Evolutionary conservation across 1,140 invertebrate genomes (phyloP).

Genomic region (Chironomus striatipennis): DNA sequence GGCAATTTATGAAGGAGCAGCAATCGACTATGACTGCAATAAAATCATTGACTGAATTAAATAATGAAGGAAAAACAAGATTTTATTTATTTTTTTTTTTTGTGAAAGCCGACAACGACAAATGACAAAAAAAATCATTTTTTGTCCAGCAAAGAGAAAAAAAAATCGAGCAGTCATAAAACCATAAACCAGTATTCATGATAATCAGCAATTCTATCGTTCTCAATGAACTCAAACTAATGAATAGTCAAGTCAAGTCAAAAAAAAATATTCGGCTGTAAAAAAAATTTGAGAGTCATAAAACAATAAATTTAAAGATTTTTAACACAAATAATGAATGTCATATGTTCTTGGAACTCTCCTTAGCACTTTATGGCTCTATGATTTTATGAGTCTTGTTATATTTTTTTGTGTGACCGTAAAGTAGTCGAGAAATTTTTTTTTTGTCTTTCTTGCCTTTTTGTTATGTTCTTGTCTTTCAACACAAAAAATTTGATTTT

Average conservation of each 20-base stretch:
- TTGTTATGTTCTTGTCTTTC: neutral
- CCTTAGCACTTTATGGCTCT: slow-evolving; percentile 5
- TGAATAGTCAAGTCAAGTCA: neutral
- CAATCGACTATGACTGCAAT: neutral
- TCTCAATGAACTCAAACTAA: neutral
- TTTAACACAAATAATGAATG: slow-evolving; percentile 18
- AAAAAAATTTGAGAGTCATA: slow-evolving; percentile 1
- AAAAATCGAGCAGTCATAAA: neutral
- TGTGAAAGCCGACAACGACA: neutral
- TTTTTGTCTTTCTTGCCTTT: neutral
- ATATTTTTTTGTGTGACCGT: neutral
- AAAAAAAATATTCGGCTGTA: neutral
- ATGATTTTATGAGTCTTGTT: slow-evolving; percentile 16
- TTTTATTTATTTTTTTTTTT: too few species aligned
- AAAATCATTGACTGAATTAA: slow-evolving; percentile 2
- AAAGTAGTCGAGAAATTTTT: slow-evolving; percentile 6
- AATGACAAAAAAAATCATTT: neutral
- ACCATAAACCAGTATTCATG: neutral
- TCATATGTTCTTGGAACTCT: neutral
- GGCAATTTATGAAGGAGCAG: neutral
- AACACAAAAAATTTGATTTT: too few species aligned
- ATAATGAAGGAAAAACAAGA: slow-evolving; percentile 4
- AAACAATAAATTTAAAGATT: slow-evolving; percentile 19
- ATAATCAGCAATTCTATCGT: neutral
- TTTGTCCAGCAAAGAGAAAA: neutral